A percentile compares a stretch with the other conserved stretches of the same genome.
These are phyloP conservation scores for Chunga burmeisteri DNA, from an alignment of 2,113 vertebrate genomes.

Conservation along the genomic window DNA sequence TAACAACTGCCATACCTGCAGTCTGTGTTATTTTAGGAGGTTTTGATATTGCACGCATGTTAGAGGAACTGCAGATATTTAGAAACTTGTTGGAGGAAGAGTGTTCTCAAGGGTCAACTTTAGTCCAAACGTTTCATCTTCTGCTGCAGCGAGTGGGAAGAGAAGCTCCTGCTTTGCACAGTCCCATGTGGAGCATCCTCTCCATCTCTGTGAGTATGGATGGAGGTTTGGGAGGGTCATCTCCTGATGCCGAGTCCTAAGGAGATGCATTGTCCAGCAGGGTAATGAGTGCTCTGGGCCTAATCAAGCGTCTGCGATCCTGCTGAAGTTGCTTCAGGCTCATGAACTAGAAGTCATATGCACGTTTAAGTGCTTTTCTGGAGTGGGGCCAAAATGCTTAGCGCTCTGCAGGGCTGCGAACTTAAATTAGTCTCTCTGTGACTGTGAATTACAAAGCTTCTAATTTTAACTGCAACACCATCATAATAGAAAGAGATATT, in stretches of 20 bases:
- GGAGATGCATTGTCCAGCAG: not conserved
- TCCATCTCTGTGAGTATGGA: rapidly evolving
- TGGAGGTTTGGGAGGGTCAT: not conserved
- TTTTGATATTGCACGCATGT: not conserved
- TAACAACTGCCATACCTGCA: not conserved
- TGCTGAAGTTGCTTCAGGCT: conserved; percentile 20
- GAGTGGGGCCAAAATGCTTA: conserved; percentile 19
- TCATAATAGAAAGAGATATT: not conserved
- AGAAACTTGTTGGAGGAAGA: not conserved
- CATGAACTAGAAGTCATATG: not conserved
- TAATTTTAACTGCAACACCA: conserved; percentile 2
- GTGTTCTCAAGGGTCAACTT: not conserved
- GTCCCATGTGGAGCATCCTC: not conserved
- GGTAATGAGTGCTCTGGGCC: not conserved
- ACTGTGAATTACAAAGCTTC: not conserved
- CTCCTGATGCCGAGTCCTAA: not conserved
- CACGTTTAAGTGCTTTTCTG: conserved; percentile 38
- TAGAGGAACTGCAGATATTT: not conserved
- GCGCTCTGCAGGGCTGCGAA: not conserved
- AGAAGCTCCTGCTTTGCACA: not conserved
- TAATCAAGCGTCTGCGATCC: not conserved
- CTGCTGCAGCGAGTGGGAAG: not conserved
- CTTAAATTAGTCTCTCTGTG: conserved; percentile 37
- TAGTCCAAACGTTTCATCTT: not conserved
- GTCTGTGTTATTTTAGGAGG: not conserved